Conservation (phyloP, 1,140 invertebrate species). For the Brachionus manjavacas region DNA sequence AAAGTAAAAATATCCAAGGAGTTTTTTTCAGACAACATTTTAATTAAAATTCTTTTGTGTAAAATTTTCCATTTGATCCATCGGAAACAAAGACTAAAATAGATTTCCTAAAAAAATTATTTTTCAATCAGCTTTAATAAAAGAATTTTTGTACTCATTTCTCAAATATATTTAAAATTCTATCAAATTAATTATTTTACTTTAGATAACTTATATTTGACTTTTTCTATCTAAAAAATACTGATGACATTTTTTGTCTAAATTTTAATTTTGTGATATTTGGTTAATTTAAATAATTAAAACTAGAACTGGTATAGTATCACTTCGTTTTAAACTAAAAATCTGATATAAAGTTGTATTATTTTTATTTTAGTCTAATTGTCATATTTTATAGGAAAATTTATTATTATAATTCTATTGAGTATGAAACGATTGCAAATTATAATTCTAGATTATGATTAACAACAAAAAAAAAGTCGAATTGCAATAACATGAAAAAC, state of each 20-base stretch:
- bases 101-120: not conserved
- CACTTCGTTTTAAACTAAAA: not conserved
- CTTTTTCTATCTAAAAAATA: not conserved
- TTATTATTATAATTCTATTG: slow-evolving; percentile 20
- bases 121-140: too few species aligned
- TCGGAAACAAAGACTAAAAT: not conserved
- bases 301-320: not conserved
- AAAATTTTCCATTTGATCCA: not conserved
- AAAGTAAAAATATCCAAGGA: not conserved
- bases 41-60: not conserved
- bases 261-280: not conserved
- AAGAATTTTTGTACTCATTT: too few species aligned
- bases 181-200: not conserved
- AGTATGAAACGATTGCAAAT: not conserved
- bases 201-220: not conserved
- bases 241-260: not conserved
- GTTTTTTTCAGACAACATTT: not conserved
- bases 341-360: not conserved
- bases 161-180: not conserved
- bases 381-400: not conserved
- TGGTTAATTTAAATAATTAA: not conserved
- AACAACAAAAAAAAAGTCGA: not conserved
- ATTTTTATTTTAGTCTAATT: not conserved
- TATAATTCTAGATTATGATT: slow-evolving; percentile 32
- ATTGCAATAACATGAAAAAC: not conserved